phyloP scores from a whole-genome alignment of 2,797 vertebrate genomes.

The Podarcis lilfordi region DNA sequence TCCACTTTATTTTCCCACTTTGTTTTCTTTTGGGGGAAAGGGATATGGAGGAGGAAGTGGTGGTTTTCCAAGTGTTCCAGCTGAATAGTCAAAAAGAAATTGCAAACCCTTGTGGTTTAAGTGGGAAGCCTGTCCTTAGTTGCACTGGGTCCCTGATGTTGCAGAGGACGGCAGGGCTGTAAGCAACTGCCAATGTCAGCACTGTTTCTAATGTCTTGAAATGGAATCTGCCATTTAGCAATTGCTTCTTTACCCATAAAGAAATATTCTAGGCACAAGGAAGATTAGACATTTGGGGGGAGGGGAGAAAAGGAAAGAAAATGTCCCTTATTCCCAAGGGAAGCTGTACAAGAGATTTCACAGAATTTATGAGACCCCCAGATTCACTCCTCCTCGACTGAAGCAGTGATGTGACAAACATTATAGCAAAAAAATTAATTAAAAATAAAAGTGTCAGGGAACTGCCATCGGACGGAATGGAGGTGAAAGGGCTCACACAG shows the following conservation, averaged over 20 bases:
- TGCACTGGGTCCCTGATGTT: accelerated
- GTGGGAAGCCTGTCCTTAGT: neutral
- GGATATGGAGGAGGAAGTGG: neutral
- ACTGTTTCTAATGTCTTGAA: neutral
- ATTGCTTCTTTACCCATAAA: neutral
- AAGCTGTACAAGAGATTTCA: constrained; percentile 5
- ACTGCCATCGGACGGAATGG: too few species aligned
- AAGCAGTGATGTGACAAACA: neutral
- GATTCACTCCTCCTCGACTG: neutral
- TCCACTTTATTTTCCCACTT: neutral
- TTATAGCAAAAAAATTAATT: neutral
- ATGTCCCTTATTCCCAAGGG: neutral
- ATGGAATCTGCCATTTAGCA: neutral
- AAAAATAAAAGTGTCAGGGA: too few species aligned
- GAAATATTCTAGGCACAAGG: neutral
- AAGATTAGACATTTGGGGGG: neutral
- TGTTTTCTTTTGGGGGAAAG: neutral
- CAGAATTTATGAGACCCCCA: neutral
- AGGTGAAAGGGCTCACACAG: too few species aligned
- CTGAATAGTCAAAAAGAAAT: neutral
- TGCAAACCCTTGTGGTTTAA: neutral
- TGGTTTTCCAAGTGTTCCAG: neutral
- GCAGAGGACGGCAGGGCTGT: neutral
- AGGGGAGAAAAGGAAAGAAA: neutral
- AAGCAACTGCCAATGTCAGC: neutral